These are phyloP conservation scores for Varanus salvator DNA, from an alignment of 2,113 vertebrate species.

Conservation along the genomic window DNA sequence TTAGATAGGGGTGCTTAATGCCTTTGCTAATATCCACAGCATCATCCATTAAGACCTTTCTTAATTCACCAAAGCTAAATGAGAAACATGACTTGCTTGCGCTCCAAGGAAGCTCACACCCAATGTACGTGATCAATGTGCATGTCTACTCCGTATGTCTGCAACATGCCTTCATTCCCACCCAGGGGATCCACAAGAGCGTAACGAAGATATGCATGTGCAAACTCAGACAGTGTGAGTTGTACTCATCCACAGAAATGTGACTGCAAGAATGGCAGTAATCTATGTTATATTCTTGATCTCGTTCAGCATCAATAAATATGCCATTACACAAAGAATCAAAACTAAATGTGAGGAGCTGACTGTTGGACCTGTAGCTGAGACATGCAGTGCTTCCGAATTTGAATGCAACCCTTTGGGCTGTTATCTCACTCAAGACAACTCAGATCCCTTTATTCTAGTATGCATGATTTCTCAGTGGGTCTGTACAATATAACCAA, in stretches of 20 bases:
- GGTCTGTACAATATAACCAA: not conserved
- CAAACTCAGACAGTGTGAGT: not conserved
- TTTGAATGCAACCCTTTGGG: not conserved
- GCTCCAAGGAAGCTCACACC: not conserved
- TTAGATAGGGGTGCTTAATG: not conserved
- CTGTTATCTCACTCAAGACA: not conserved
- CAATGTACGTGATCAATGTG: not conserved
- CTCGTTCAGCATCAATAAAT: not conserved
- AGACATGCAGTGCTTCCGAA: not conserved
- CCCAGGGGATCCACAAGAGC: not conserved
- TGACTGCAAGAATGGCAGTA: not conserved
- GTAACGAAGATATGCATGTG: not conserved
- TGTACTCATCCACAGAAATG: not conserved
- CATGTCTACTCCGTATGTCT: not conserved
- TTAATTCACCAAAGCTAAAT: not conserved
- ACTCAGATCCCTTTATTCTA: not conserved
- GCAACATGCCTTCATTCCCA: not conserved
- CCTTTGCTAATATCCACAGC: not conserved
- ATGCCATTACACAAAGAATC: not conserved
- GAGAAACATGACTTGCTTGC: not conserved
- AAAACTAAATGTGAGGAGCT: not conserved
- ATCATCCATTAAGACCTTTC: not conserved
- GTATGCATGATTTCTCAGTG: accelerated
- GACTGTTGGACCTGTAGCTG: too few species aligned
- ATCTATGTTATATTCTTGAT: not conserved